Evolutionary conservation across 2,888 invertebrate genomes (phyloP), one percentile per base, ranked within the genome.

Genomic region (Drosophila atripex): DNA sequence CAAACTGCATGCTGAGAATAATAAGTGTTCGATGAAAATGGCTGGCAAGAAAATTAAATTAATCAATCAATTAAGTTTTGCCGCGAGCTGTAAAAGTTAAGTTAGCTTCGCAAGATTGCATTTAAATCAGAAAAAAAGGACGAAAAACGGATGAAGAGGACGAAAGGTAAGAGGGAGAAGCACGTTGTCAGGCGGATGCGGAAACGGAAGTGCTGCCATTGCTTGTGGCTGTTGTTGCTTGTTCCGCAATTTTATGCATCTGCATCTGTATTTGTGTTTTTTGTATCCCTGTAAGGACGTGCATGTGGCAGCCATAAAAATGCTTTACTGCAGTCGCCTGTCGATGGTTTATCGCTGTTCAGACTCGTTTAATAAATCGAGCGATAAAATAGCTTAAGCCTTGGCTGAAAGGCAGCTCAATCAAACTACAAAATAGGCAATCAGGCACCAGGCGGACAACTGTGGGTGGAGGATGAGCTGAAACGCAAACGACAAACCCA

Each of bases 171-270:
- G 35, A 8, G 8, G 5, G 28, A 12, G 50, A 23, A n/a, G 28
- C 21, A 21, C 43, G 64, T 21, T 38, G 64, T 46, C 43, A 30
- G 25, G 32, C 71, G 71, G 72, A 72, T 59, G 39, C 71, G 71
- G 72, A 72, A 71, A 43, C 71, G 71, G 71, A 72, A 66, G 66
- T 66, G 56, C 71, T 71, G 59, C 59, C 69, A 59, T 59, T 60
- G 69, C 66, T 68, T 46, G 69, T 59, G 54, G 63, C 63, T 21
- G 63, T 63, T 63, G 69, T 51, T 46, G 69, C 46, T 25, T 52
- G 60, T 38, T 35, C 38, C 46, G 43, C 43, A 9, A 43, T 21
- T 43, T 43, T 35, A 35, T 50, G 45, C 16, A 30, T 35, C 18
- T 25, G 45, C 39, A 16, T 50, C 41, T 46, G 53, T 28, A 21